Evolutionary conservation across 2,113 vertebrate species (phyloP).

Genomic region (Salvator merianae): DNA sequence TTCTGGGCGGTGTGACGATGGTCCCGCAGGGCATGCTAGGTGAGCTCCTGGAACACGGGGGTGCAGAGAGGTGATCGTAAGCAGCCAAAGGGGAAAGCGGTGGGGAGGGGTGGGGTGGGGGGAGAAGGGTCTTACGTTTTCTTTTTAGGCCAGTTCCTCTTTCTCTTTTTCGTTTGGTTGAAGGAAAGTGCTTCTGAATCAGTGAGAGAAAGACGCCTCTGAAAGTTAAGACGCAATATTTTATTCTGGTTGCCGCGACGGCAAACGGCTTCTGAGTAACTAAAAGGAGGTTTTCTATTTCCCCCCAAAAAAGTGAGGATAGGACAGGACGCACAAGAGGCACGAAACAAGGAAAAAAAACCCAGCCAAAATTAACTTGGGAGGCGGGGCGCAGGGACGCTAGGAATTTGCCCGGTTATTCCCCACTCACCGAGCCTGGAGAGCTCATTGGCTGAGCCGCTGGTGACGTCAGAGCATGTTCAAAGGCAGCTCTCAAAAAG

Average conservation of each 20-base stretch:
- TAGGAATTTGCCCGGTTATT: no score
- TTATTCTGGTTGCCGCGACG: constrained; percentile 43
- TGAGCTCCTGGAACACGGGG: background rate
- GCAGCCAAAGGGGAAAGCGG: constrained; percentile 10
- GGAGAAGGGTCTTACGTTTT: constrained; percentile 84
- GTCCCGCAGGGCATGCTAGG: background rate
- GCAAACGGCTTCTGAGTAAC: constrained; percentile 15
- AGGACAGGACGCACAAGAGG: no score
- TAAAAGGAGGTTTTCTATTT: no score
- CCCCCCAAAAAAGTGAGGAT: no score
- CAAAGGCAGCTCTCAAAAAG: no score
- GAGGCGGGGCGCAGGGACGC: no score
- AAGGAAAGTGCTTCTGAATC: constrained; percentile 96
- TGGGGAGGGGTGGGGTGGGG: background rate
- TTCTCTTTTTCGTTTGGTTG: constrained; percentile 91
- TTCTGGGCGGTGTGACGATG: background rate
- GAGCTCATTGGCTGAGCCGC: background rate
- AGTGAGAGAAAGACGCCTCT: constrained; percentile 98
- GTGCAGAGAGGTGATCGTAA: background rate
- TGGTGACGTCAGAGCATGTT: background rate
- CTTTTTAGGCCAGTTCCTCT: constrained; percentile 86
- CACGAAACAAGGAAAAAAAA: background rate
- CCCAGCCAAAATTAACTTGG: background rate
- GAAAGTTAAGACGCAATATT: constrained; percentile 60
- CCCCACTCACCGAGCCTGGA: background rate